Evolutionary conservation across 2,888 invertebrate genomes (phyloP).

Genomic region (Catocala fraxini): DNA sequence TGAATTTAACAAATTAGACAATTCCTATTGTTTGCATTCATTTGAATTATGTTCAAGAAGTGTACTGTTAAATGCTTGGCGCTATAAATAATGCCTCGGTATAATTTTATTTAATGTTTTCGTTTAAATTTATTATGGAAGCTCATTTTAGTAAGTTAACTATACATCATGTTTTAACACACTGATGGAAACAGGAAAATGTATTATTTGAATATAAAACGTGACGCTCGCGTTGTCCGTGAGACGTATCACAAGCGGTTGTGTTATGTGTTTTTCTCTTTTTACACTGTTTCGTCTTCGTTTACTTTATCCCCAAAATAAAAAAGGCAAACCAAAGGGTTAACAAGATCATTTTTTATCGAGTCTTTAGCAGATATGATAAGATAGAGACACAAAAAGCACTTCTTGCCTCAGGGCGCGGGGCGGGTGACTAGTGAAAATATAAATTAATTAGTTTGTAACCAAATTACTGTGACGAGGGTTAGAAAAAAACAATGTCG

Average conservation of each 20-base stretch:
- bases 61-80: constrained; percentile 16
- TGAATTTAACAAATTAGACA: constrained; percentile 34
- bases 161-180: not conserved
- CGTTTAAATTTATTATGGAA: too few relatives aligned
- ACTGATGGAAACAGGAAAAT: too few relatives aligned
- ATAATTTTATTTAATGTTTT: too few relatives aligned
- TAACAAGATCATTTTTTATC: not conserved
- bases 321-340: not conserved
- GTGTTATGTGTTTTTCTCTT: too few relatives aligned
- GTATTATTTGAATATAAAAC: too few relatives aligned
- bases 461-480: constrained; percentile 78
- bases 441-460: constrained; percentile 73
- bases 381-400: constrained; percentile 13
- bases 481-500: constrained; percentile 69
- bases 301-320: too few relatives aligned
- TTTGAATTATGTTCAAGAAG: constrained; percentile 19
- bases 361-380: constrained; percentile 15
- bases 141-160: too few relatives aligned
- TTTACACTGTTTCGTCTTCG: too few relatives aligned
- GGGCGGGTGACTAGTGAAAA: constrained; percentile 43
- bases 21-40: constrained; percentile 27
- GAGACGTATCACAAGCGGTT: too few relatives aligned
- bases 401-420: not conserved
- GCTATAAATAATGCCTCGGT: constrained; percentile 5
- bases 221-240: too few relatives aligned